Conservation (phyloP, 1,140 invertebrate species). For the Papilio aristodemus region DNA sequence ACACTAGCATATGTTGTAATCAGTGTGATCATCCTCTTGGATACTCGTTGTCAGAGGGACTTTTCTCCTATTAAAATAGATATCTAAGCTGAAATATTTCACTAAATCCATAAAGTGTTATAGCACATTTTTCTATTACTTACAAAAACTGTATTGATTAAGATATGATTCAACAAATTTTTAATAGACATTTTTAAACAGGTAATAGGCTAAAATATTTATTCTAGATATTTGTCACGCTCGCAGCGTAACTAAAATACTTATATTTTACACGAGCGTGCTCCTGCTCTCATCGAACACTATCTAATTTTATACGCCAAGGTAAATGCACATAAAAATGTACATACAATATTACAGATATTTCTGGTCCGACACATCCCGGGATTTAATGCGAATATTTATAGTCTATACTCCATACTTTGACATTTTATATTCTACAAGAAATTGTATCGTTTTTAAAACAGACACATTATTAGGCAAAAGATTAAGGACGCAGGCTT, state of each 20-base stretch:
- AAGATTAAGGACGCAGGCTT: too few relatives aligned
- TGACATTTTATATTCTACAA: neutral
- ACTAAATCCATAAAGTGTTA: too few relatives aligned
- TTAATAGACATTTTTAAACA: neutral
- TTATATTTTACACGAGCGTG: constrained; percentile 42
- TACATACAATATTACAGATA: constrained; percentile 62
- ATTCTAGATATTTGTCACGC: constrained; percentile 1
- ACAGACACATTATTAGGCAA: too few relatives aligned
- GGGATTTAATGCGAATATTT: constrained; percentile 42
- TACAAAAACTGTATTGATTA: neutral
- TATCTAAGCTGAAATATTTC: too few relatives aligned
- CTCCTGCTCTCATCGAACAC: constrained; percentile 48
- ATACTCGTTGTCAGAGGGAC: too few relatives aligned
- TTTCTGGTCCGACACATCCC: constrained; percentile 53
- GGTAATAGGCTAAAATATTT: neutral
- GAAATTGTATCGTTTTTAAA: neutral
- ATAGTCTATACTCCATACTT: constrained; percentile 26
- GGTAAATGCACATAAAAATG: constrained; percentile 62
- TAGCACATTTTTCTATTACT: too few relatives aligned
- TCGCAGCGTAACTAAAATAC: constrained; percentile 9
- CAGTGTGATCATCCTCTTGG: too few relatives aligned
- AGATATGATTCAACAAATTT: neutral
- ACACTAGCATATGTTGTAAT: too few relatives aligned
- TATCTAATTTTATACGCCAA: constrained; percentile 65
- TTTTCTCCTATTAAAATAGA: too few relatives aligned